Percentiles rank a stretch among this genome's conserved stretches.
Conservation (phyloP, 2,797 vertebrate genomes). For the Manis javanica region DNA sequence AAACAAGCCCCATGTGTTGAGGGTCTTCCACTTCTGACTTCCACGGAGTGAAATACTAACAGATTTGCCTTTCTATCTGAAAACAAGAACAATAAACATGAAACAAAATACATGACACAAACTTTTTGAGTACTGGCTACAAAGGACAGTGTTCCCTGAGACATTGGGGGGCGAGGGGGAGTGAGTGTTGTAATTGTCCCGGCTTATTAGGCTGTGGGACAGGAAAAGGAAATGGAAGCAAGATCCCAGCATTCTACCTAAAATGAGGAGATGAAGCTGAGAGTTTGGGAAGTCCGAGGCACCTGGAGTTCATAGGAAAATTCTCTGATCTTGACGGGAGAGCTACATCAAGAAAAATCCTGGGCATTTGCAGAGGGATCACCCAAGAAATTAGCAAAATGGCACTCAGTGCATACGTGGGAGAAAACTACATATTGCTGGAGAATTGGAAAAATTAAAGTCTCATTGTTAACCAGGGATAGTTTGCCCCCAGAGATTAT, state of each 20-base stretch:
- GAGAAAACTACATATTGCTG: not conserved
- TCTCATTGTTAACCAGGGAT: not conserved
- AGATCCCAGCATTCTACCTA: not conserved
- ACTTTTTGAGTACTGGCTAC: not conserved
- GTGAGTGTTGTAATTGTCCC: not conserved
- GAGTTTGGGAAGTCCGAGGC: not conserved
- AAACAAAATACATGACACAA: not conserved
- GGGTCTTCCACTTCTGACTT: not conserved
- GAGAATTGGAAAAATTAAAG: not conserved
- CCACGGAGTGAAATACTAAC: not conserved
- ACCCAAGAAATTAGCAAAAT: not conserved
- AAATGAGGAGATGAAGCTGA: not conserved
- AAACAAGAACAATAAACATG: not conserved
- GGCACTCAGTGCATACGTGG: not conserved
- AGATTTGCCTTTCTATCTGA: not conserved
- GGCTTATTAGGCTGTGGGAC: not conserved
- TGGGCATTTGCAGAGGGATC: not conserved
- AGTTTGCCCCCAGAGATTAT: not conserved
- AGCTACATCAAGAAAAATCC: not conserved
- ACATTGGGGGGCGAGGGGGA: not conserved
- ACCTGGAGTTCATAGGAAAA: not conserved
- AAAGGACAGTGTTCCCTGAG: not conserved
- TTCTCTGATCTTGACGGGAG: not conserved
- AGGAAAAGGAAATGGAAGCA: not conserved
- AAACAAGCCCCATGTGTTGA: too few species aligned